These are phyloP conservation scores for Melipona bicolor DNA, from an alignment of 2,888 invertebrate genomes.

Conservation along the genomic window DNA sequence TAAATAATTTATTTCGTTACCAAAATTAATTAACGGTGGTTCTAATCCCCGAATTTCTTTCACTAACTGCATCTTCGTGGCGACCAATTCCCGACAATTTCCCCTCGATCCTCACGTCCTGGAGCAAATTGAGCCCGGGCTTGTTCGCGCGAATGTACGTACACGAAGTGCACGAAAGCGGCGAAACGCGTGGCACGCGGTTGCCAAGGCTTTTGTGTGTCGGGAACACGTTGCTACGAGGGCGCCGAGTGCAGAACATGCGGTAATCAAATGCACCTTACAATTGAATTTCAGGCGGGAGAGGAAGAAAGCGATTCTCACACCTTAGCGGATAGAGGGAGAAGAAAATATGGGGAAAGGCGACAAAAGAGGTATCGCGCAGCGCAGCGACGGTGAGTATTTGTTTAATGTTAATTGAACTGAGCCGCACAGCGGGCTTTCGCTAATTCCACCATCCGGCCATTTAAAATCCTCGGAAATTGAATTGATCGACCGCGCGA, in stretches of 20 bases:
- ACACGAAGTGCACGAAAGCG: neutral
- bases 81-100: neutral
- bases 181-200: neutral
- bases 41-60: neutral
- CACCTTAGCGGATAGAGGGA: conserved; percentile 70
- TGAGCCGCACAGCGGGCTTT: neutral
- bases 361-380: conserved; percentile 84
- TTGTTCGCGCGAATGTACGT: neutral
- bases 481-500: too few relatives aligned
- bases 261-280: conserved; percentile 48
- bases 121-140: conserved; percentile 24
- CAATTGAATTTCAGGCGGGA: conserved; percentile 70
- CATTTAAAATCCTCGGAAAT: too few relatives aligned
- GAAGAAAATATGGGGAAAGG: conserved; percentile 85
- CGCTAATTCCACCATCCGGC: neutral
- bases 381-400: conserved; percentile 84
- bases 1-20: too few relatives aligned
- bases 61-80: too few relatives aligned
- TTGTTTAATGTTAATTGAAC: conserved; percentile 38
- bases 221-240: neutral
- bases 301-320: conserved; percentile 71
- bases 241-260: too few relatives aligned
- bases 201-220: neutral
- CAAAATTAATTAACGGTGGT: neutral
- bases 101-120: too few relatives aligned